phyloP scores from a whole-genome alignment of 1,140 invertebrate species.

The Dreissena rostriformis region DNA sequence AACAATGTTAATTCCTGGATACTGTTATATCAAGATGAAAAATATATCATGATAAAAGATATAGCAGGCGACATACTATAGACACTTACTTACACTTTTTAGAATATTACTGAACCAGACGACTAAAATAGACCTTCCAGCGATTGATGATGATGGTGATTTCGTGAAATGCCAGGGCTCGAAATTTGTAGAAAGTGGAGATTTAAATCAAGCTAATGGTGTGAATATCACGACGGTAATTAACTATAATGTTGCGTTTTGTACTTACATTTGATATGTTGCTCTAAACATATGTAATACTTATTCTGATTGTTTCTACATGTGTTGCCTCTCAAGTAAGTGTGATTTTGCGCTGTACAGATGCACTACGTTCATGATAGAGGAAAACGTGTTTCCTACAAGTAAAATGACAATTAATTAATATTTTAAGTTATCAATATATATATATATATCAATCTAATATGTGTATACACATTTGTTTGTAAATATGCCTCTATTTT shows the following conservation, averaged over 20 bases:
- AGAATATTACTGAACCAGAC: slow-evolving; percentile 9
- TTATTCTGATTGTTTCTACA: neutral
- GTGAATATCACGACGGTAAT: neutral
- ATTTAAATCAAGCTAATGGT: neutral
- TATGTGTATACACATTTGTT: neutral
- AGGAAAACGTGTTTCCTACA: neutral
- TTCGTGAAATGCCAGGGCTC: slow-evolving; percentile 6
- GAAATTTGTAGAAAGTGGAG: neutral
- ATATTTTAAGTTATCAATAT: too few relatives aligned
- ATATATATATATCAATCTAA: too few relatives aligned
- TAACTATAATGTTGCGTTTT: neutral
- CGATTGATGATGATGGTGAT: slow-evolving; percentile 34
- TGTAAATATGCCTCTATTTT: too few relatives aligned
- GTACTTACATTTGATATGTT: neutral
- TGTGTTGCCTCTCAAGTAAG: neutral
- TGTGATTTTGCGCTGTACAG: too few relatives aligned
- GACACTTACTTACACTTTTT: neutral
- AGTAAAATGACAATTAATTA: too few relatives aligned
- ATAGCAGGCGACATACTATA: too few relatives aligned
- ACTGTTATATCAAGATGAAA: too few relatives aligned
- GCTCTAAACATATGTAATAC: neutral
- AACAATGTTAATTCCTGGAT: too few relatives aligned
- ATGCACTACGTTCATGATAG: neutral
- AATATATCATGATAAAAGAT: too few relatives aligned
- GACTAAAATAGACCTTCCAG: slow-evolving; percentile 18